phyloP scores from a whole-genome alignment of 1,140 invertebrate species.

The Planococcus citri region DNA sequence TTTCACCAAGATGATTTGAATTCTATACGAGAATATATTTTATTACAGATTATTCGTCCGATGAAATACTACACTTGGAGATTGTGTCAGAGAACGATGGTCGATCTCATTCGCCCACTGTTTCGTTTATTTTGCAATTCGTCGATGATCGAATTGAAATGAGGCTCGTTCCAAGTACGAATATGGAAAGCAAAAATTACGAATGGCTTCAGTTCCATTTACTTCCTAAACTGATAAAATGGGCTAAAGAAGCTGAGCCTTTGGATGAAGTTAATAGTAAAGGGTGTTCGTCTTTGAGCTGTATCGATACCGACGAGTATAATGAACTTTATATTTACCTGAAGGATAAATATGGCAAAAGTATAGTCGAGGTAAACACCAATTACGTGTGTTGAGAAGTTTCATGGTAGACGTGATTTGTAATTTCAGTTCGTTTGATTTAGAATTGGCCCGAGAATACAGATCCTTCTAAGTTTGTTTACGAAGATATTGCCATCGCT shows the following conservation, averaged over 20 bases:
- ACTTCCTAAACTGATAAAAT: slow-evolving; percentile 52
- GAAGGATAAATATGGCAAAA: slow-evolving; percentile 64
- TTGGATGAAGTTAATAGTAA: slow-evolving; percentile 29
- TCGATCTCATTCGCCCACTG: neutral
- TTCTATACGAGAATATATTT: neutral
- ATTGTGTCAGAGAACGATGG: neutral
- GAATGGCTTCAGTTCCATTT: slow-evolving; percentile 34
- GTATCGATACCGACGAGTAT: slow-evolving; percentile 58
- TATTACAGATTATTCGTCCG: neutral
- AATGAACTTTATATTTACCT: slow-evolving; percentile 54
- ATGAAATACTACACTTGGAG: neutral
- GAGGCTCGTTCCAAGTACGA: neutral
- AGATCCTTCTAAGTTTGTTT: slow-evolving; percentile 88
- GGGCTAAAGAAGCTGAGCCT: slow-evolving; percentile 38
- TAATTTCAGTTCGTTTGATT: slow-evolving; percentile 29
- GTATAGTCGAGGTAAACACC: slow-evolving; percentile 49
- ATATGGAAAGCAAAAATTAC: neutral
- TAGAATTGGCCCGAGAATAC: slow-evolving; percentile 79
- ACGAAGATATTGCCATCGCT: slow-evolving; percentile 92
- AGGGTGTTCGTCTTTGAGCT: slow-evolving; percentile 45
- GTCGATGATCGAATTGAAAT: neutral
- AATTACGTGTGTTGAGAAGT: slow-evolving; percentile 22
- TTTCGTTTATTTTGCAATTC: neutral
- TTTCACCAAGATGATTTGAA: neutral
- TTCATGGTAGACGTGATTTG: neutral